phyloP scores from a whole-genome alignment of 2,888 invertebrate species.

The Aphelenchoides bicaudatus region DNA sequence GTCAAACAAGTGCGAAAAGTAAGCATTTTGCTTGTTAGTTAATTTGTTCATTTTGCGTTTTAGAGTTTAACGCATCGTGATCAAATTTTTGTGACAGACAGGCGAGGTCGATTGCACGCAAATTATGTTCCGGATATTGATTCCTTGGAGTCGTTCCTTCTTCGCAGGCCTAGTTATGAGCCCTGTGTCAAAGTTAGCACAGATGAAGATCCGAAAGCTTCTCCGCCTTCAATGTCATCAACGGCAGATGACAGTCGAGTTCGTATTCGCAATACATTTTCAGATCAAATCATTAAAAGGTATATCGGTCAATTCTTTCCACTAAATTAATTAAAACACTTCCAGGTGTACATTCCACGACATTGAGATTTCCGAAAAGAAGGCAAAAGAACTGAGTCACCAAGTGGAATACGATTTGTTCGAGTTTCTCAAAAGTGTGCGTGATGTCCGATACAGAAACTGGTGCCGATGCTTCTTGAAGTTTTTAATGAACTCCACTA shows the following conservation, averaged over 20 bases:
- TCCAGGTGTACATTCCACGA: conserved; percentile 16
- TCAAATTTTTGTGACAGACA: conserved; percentile 16
- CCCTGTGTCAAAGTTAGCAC: conserved; percentile 29
- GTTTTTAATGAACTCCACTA: conserved; percentile 5
- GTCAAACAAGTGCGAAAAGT: conserved; percentile 22
- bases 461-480: conserved; percentile 19
- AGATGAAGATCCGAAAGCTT: background rate
- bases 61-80: conserved; percentile 19
- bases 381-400: conserved; percentile 14
- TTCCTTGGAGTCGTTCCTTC: conserved; percentile 28
- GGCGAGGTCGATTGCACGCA: conserved; percentile 11
- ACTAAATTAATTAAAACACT: background rate
- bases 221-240: background rate
- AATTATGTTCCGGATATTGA: conserved; percentile 23
- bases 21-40: background rate
- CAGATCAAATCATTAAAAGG: background rate
- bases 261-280: too few species aligned
- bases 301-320: background rate
- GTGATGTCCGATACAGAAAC: conserved; percentile 7
- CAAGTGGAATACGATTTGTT: conserved; percentile 25
- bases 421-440: conserved; percentile 9
- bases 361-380: conserved; percentile 22
- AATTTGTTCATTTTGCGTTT: conserved; percentile 8
- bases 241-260: too few species aligned
- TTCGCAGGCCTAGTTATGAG: conserved; percentile 23